These are phyloP conservation scores for Drosophila flavopinicola DNA, from an alignment of 2,888 invertebrate genomes.

Conservation along the genomic window DNA sequence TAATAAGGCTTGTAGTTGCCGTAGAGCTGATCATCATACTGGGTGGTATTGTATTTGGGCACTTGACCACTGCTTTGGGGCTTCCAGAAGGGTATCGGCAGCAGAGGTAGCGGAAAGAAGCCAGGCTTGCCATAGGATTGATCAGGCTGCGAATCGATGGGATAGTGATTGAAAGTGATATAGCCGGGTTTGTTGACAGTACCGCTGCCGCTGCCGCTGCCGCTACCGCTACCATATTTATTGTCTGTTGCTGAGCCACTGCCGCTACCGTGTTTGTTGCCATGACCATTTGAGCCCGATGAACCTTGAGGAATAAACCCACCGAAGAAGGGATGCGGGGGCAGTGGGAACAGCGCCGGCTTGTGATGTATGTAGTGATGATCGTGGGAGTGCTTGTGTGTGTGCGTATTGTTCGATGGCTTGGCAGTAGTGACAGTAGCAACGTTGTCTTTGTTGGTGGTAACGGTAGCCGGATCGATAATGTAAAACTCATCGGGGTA, in stretches of 20 bases:
- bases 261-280: constrained; percentile 11
- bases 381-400: constrained; percentile 8
- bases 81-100: constrained; percentile 60
- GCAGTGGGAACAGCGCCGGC: constrained; percentile 32
- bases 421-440: background rate
- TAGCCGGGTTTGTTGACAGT: background rate
- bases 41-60: background rate
- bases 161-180: background rate
- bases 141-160: background rate
- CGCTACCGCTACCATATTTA: constrained; percentile 2
- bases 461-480: background rate
- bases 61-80: constrained; percentile 1
- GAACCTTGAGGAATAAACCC: background rate
- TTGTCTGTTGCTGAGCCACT: constrained; percentile 7
- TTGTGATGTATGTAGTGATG: constrained; percentile 22
- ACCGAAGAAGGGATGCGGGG: constrained; percentile 7
- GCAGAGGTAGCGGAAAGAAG: constrained; percentile 35
- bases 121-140: constrained; percentile 10
- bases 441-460: background rate
- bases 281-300: background rate
- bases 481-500: constrained; percentile 7
- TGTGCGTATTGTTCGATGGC: background rate
- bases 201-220: background rate
- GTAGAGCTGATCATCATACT: constrained; percentile 12
- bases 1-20: constrained; percentile 20